Percentiles rank a stretch among this genome's conserved stretches.
phyloP scores from a whole-genome alignment of 2,797 vertebrate genomes.

The Amphiprion clarkii region DNA sequence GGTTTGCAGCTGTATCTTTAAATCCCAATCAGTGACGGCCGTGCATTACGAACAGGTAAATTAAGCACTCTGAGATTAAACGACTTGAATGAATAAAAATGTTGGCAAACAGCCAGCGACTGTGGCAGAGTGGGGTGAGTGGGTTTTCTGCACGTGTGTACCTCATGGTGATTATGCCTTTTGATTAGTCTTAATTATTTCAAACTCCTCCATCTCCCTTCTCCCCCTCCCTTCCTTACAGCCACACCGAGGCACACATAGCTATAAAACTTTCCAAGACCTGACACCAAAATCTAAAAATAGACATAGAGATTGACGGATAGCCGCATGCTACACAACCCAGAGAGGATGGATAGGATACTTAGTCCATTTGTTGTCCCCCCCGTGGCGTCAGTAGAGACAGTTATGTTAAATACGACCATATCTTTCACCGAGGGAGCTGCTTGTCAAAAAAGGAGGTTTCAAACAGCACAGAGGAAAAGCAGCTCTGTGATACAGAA shows the following conservation, averaged over 20 bases:
- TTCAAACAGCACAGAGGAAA: not conserved
- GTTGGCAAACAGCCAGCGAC: constrained; percentile 44
- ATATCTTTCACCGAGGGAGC: constrained; percentile 29
- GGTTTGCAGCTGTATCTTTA: constrained; percentile 49
- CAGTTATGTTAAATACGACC: constrained; percentile 55
- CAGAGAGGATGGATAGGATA: constrained; percentile 33
- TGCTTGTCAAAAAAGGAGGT: constrained; percentile 22
- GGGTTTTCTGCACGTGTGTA: constrained; percentile 5
- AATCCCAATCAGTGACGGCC: constrained; percentile 44
- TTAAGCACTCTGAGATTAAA: constrained; percentile 51
- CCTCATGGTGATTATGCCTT: constrained; percentile 57
- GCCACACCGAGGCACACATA: constrained; percentile 14
- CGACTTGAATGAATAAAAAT: constrained; percentile 51
- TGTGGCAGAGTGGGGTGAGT: not conserved
- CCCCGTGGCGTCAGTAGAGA: constrained; percentile 21
- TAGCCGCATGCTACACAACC: constrained; percentile 6
- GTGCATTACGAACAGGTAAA: constrained; percentile 50
- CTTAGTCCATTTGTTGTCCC: constrained; percentile 35
- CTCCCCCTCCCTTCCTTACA: constrained; percentile 18
- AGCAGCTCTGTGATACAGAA: constrained; percentile 1
- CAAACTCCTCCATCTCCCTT: constrained; percentile 18
- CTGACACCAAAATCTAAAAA: constrained; percentile 44
- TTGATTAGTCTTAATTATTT: constrained; percentile 61
- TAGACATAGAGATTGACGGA: constrained; percentile 39
- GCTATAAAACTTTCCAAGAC: constrained; percentile 19